Base-by-base conservation (phyloP, 2,797 vertebrate species). In the Lagorchestes hirsutus region DNA sequence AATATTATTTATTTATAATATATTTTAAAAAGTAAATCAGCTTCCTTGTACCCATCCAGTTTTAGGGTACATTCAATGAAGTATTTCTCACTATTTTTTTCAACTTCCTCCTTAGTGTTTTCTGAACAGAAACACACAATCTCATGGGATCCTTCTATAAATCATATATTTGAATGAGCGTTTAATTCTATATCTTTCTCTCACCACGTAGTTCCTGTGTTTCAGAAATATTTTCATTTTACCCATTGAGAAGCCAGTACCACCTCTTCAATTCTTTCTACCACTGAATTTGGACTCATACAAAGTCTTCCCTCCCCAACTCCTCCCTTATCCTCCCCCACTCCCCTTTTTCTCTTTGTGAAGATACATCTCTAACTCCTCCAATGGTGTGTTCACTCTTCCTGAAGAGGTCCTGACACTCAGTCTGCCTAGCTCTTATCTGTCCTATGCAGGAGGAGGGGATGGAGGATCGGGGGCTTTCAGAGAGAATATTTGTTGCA, bases 391-490 rank as follows among this genome's bases (percentile, higher is more conserved):
- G 91, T 96, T 98, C 95, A 95, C 92, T 91, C 1, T 91, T 97
- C 93, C 96, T 0, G 0, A 90, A 40, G 93, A 97, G 97, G 97
- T 98, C 96, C 92, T 96, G 96, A 97, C 96, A 93, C 92, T 96
- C 96, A 93, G 57, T 98, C 97, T 98, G 96, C 97, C 96, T 98
- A 96, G 95, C 94, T 98, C 98, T 98, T 98, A 98, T 98, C 98
- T 98, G 96, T 96, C 93, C 94, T 94, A 58, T 58, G 95, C 98
- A 98, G 98, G 95, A 98, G 91, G 95, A 97, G 16, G 93, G 92
- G 90, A 67, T 91, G 8, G 40, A 94, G 46, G 54, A 57, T 92
- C 34, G 54, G 95, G 74, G 56, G 31, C 93, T 91, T 54, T 92
- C 74, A n/a, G 82, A 97, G 57, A 97, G 55, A 96, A 95, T 98